Evolutionary conservation across 1,140 invertebrate species (phyloP).

Genomic region (Drosophila triauraria): DNA sequence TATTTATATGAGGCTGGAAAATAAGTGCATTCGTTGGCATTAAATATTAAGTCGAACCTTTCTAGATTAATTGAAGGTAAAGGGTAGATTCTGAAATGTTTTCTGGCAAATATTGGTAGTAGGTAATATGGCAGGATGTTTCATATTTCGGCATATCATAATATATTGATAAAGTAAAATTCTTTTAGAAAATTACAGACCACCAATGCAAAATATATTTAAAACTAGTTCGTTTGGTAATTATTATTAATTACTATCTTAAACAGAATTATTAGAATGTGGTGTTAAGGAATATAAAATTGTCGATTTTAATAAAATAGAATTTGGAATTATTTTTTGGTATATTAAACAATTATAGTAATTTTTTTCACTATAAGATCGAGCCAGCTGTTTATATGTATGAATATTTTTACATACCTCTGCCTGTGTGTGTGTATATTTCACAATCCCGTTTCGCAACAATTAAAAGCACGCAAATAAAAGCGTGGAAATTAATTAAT

Average conservation of each 20-base stretch:
- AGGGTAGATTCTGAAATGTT: not conserved
- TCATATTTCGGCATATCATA: too few relatives aligned
- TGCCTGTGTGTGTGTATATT: not conserved
- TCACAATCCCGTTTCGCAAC: not conserved
- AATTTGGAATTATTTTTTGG: too few relatives aligned
- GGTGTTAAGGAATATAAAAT: too few relatives aligned
- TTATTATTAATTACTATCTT: too few relatives aligned
- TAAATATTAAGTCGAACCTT: not conserved
- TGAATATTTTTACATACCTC: not conserved
- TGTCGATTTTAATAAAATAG: too few relatives aligned
- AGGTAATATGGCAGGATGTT: not conserved
- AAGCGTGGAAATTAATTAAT: not conserved
- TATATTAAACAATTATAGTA: not conserved
- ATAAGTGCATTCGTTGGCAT: not conserved
- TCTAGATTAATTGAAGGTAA: not conserved
- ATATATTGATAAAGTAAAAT: not conserved
- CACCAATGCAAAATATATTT: not conserved
- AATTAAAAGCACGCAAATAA: not conserved
- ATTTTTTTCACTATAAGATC: not conserved
- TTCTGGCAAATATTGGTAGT: not conserved
- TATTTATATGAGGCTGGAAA: slow-evolving; percentile 13
- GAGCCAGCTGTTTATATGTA: not conserved
- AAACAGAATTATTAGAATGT: too few relatives aligned
- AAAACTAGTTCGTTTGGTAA: too few relatives aligned
- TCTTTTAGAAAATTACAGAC: not conserved